Base-by-base conservation (phyloP, 2,113 vertebrate species). In the Engraulis encrasicolus region DNA sequence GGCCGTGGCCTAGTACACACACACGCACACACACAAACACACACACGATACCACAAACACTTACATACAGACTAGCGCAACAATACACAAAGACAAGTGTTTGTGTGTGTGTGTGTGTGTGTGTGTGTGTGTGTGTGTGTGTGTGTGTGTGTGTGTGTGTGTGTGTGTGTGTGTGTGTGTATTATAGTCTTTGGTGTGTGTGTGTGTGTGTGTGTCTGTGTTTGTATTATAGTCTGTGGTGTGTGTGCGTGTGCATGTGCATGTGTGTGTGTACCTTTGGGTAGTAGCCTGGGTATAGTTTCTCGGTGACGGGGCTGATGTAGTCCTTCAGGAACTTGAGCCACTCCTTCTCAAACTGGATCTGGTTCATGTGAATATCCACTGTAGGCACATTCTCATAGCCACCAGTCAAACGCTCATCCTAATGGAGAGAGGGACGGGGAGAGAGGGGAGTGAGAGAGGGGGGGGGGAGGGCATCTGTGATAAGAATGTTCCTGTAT, bases 291-390 rank as follows among this genome's bases (percentile, higher is more conserved):
- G 97, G 96, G 11, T 96, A 97, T 1, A 97, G 93, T 36, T 93
- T 94, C 79, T 97, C 96, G 0, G 96, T 96, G 82, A 98, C 96
- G 0, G 97, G 96, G 0, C 66, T 89, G 18, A 98, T 95, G 79
- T 94, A 97, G 0, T 97, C 95, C 37, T 92, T 93, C 20, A 98
- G 94, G 87, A 97, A 96, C 50, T 96, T 96, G 0, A 98, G 94
- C 97, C 97, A 98, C 85, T 97, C 95, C 86, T 96, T 95, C 91
- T 98, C 96, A 0, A 93, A 97, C 19, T 91, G 92, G 3, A 96
- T 92, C 93, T 97, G 97, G 86, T 94, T 96, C 97, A 98, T 96
- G 92, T 97, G 97, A 87, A 96, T 97, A 74, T 98, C 97, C 0
- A 97, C 96, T 0, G 97, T 97, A 0, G 97, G 97, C 18, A 98